Evolutionary conservation across 2,888 invertebrate genomes (phyloP), one percentile per base, ranked within the genome.

Genomic region (Cataglyphis albicans): DNA sequence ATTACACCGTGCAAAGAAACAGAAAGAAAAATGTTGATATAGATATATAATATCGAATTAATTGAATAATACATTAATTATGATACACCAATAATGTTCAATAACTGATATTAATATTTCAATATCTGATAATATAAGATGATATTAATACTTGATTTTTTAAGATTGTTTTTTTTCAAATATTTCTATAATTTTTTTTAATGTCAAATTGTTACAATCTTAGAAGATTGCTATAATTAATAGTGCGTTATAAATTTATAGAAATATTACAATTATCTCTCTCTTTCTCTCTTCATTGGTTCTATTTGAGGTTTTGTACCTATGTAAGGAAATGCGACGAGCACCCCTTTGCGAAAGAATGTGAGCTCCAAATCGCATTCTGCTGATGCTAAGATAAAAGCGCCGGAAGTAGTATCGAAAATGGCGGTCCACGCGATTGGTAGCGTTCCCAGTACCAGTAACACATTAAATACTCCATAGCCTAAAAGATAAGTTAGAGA

Each of bases 311-410:
- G 3, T 38, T 41, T 0, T 87, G 87, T 93, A 96, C 97, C 98
- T 92, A 96, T 95, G 94, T 97, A 98, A 5, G 97, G 97, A 84
- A 96, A 96, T 0, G 97, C 97, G 84, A 97, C 96, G 1, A 98
- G 94, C 0, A 96, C 95, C 3, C 98, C 98, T 95, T 97, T 97
- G 72, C 97, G 96, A 35, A 97, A 92, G 10, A 97, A 94, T 0
- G 96, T 96, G 61, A 98, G 95, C 52, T 96, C 94, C 90, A 98
- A 96, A 91, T 97, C 97, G 90, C 97, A 98, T 93, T 97, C 97
- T 0, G 97, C 97, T 52, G 96, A 96, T 0, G 97, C 97, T 92
- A 97, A 95, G 89, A 97, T 96, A 92, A 97, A 97, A 0, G 97
- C 97, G 90, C 96, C 96, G 2, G 97, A 96, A 73, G 97, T 97